phyloP scores from a whole-genome alignment of 2,888 invertebrate species.

The Galerucella calmariensis region DNA sequence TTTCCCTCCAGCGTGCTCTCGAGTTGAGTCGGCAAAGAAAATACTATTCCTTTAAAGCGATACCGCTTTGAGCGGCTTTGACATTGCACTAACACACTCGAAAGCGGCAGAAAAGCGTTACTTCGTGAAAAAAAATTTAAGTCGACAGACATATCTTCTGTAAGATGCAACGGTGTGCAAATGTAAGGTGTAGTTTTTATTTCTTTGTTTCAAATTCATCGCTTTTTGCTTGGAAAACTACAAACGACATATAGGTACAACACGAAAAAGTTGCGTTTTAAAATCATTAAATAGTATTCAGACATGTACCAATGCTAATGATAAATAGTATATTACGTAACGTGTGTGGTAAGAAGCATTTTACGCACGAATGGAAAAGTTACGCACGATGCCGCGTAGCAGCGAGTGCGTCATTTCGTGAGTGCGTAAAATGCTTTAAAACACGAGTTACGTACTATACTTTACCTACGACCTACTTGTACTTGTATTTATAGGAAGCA shows the following conservation, averaged over 20 bases:
- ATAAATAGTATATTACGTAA: too few relatives aligned
- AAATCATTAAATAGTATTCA: too few relatives aligned
- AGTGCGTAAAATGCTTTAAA: too few relatives aligned
- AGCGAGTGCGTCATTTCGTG: too few relatives aligned
- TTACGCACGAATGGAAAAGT: too few relatives aligned
- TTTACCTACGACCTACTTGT: too few relatives aligned
- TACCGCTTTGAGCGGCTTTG: conserved; percentile 57
- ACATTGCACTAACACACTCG: conserved; percentile 45
- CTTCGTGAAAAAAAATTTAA: conserved; percentile 21
- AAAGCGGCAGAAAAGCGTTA: conserved; percentile 43
- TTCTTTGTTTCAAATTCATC: background rate
- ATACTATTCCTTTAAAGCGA: conserved; percentile 59
- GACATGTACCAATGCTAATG: too few relatives aligned
- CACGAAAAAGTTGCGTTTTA: background rate
- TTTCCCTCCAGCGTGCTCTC: conserved; percentile 50
- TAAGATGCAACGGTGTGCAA: conserved; percentile 5
- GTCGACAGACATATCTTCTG: conserved; percentile 6
- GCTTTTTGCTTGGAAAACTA: background rate
- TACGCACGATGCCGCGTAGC: too few relatives aligned
- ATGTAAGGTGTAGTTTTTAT: conserved; percentile 9
- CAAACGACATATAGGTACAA: too few relatives aligned
- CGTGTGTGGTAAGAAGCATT: too few relatives aligned
- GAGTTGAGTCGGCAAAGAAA: conserved; percentile 54
- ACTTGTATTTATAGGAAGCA: too few relatives aligned
- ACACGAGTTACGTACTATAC: too few relatives aligned